Percentiles rank a stretch among this genome's conserved stretches.
These are phyloP conservation scores for Argyresthia goedartella DNA, from an alignment of 2,888 invertebrate species.

Conservation along the genomic window DNA sequence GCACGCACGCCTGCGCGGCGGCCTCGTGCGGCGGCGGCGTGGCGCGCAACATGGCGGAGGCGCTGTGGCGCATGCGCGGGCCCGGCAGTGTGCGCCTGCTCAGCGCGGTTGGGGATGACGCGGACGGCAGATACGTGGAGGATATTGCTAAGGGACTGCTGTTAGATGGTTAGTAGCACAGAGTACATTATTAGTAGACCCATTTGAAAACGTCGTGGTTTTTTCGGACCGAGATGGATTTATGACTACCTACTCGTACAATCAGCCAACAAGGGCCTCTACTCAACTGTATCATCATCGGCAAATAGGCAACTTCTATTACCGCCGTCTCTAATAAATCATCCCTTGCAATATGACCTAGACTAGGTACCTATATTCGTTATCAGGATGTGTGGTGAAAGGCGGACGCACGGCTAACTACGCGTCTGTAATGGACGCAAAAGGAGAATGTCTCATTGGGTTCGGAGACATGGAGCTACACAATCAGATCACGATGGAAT, in stretches of 20 bases:
- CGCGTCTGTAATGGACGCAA: conserved; percentile 78
- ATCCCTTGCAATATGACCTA: too few relatives aligned
- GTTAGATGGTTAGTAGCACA: conserved; percentile 36
- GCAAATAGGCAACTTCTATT: too few relatives aligned
- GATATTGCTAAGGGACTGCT: conserved; percentile 44
- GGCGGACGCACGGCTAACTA: conserved; percentile 78
- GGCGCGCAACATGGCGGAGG: conserved; percentile 92
- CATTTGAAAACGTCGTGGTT: too few relatives aligned
- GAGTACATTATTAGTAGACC: background rate
- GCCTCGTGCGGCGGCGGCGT: conserved; percentile 88
- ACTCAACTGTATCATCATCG: too few relatives aligned
- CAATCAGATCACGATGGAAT: conserved; percentile 73
- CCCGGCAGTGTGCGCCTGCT: conserved; percentile 76
- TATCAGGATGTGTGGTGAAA: conserved; percentile 36
- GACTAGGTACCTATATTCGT: too few relatives aligned
- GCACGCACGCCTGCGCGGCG: conserved; percentile 78
- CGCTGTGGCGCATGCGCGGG: conserved; percentile 79
- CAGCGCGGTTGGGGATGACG: conserved; percentile 83
- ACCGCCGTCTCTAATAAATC: too few relatives aligned
- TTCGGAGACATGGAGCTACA: conserved; percentile 91
- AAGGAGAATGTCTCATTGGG: conserved; percentile 84
- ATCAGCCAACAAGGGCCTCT: too few relatives aligned
- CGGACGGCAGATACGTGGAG: conserved; percentile 38
- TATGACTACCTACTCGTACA: too few relatives aligned
- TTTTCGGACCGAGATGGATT: too few relatives aligned